Evolutionary conservation across 2,797 vertebrate genomes (phyloP).

Genomic region (Gobio occitaniae): DNA sequence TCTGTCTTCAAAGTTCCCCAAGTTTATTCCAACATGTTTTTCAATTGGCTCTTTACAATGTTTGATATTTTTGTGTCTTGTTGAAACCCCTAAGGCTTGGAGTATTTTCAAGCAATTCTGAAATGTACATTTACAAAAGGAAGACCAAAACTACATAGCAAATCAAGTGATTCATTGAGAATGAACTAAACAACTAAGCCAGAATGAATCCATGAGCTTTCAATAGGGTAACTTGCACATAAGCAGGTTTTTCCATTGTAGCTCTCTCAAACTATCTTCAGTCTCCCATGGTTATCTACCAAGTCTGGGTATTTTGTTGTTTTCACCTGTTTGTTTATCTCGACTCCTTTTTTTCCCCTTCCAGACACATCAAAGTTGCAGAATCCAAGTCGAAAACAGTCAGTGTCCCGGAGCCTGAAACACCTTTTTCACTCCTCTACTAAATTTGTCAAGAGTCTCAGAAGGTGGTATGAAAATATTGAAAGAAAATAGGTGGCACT

Average conservation of each 20-base stretch:
- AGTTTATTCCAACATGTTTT: constrained; percentile 13
- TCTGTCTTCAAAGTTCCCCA: constrained; percentile 34
- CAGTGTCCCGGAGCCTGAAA: constrained; percentile 93
- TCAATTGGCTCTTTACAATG: constrained; percentile 9
- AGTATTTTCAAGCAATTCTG: constrained; percentile 2
- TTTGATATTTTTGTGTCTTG: constrained; percentile 10
- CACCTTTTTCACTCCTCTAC: constrained; percentile 97
- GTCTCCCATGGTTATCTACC: not conserved
- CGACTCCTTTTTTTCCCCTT: constrained; percentile 38
- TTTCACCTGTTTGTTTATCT: constrained; percentile 25
- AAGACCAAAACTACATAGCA: not conserved
- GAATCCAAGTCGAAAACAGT: constrained; percentile 93
- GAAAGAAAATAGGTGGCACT: constrained; percentile 6
- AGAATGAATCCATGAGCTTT: not conserved
- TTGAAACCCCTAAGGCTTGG: not conserved
- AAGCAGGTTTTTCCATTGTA: not conserved
- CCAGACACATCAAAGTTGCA: constrained; percentile 90
- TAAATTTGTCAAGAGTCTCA: constrained; percentile 97
- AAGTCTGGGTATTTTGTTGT: not conserved
- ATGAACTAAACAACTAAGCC: not conserved
- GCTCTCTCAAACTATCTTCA: not conserved
- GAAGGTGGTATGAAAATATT: constrained; percentile 79
- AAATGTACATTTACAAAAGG: not conserved
- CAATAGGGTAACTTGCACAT: not conserved
- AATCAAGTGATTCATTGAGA: too few relatives aligned